Percentiles rank a stretch among this genome's conserved stretches.
Evolutionary conservation across 2,888 invertebrate genomes (phyloP).

Genomic region (Xestia sexstrigata): DNA sequence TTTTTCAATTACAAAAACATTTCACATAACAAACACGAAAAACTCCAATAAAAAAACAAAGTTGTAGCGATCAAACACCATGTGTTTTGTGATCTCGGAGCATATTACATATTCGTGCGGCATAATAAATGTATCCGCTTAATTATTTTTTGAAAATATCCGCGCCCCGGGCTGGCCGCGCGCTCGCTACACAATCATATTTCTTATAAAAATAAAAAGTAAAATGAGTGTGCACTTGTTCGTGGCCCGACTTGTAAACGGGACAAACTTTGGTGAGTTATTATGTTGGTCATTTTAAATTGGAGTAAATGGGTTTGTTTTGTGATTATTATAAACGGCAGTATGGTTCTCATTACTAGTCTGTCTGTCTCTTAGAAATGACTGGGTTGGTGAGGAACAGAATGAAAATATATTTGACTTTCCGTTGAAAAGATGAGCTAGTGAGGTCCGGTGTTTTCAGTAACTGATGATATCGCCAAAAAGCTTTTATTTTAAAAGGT

Average conservation of each 20-base stretch:
- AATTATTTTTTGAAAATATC: constrained; percentile 90
- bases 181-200: constrained; percentile 67
- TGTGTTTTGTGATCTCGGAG: constrained; percentile 74
- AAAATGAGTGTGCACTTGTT: constrained; percentile 62
- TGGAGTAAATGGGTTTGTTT: constrained; percentile 41
- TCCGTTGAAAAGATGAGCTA: no score
- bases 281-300: constrained; percentile 36
- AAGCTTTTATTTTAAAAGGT: no score
- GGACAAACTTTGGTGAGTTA: constrained; percentile 59
- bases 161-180: constrained; percentile 83
- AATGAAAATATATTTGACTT: background rate
- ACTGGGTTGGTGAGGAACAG: background rate
- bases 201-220: constrained; percentile 68
- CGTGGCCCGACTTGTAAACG: constrained; percentile 56
- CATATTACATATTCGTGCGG: constrained; percentile 84
- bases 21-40: constrained; percentile 31
- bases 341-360: background rate
- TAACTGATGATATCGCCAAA: no score
- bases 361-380: background rate
- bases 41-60: constrained; percentile 49
- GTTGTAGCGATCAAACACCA: constrained; percentile 70
- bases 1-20: constrained; percentile 26
- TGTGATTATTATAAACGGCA: background rate
- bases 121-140: constrained; percentile 90
- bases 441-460: no score